phyloP scores from a whole-genome alignment of 1,140 invertebrate species.

The Diachasma alloeum region DNA sequence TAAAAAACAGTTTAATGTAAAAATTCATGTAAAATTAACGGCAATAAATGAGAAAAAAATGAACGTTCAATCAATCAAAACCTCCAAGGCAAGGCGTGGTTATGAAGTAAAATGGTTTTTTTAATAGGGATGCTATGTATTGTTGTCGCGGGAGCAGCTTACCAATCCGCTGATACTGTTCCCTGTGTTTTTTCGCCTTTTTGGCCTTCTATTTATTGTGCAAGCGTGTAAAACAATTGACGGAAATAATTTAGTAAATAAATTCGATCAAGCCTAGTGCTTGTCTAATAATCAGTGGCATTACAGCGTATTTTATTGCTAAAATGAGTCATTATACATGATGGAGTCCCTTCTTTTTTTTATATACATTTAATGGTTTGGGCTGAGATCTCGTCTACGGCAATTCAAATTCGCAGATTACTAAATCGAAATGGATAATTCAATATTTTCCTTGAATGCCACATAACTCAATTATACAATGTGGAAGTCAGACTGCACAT shows the following conservation, averaged over 20 bases:
- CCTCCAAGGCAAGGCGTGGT: slow-evolving; percentile 25
- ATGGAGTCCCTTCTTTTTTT: too few species aligned
- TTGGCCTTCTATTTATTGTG: slow-evolving; percentile 67
- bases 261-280: slow-evolving; percentile 39
- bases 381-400: too few species aligned
- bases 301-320: too few species aligned
- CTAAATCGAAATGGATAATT: too few species aligned
- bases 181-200: slow-evolving; percentile 76
- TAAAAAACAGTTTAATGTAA: too few species aligned
- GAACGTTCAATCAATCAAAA: slow-evolving; percentile 5
- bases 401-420: too few species aligned
- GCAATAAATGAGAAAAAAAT: slow-evolving; percentile 1
- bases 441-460: too few species aligned
- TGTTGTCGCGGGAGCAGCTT: slow-evolving; percentile 66
- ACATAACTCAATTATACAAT: too few species aligned
- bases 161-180: slow-evolving; percentile 85
- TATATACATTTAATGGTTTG: too few species aligned
- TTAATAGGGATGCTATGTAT: slow-evolving; percentile 23
- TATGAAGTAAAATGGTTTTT: slow-evolving; percentile 27
- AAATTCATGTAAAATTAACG: neutral
- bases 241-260: slow-evolving; percentile 35
- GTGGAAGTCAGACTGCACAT: too few species aligned
- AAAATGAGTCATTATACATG: too few species aligned
- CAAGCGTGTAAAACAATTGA: slow-evolving; percentile 62
- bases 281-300: neutral